Percentiles rank a stretch among this genome's conserved stretches.
These are phyloP conservation scores for Murina feae DNA, from an alignment of 2,113 vertebrate genomes.

Conservation along the genomic window DNA sequence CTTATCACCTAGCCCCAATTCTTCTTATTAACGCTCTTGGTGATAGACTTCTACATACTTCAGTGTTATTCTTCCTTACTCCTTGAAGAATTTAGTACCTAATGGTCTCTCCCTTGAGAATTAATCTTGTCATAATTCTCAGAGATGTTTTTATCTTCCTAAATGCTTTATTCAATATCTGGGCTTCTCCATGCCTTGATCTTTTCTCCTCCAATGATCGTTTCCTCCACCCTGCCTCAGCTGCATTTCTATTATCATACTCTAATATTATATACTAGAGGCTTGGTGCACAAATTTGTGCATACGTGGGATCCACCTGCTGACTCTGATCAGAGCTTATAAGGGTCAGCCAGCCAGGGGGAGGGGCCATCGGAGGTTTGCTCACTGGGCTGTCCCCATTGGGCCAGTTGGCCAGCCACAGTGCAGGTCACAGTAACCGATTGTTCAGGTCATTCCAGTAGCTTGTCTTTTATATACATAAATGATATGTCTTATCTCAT, in stretches of 20 bases:
- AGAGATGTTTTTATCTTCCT: background rate
- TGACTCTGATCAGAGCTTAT: no score
- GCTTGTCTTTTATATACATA: no score
- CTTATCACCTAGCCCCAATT: background rate
- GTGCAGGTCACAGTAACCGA: no score
- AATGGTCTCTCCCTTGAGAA: background rate
- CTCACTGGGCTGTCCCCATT: no score
- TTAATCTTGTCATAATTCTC: background rate
- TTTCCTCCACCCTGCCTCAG: background rate
- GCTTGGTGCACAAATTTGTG: no score
- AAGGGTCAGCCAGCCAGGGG: no score
- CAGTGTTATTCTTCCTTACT: background rate
- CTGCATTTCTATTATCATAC: background rate
- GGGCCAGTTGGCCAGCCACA: no score
- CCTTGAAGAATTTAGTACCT: background rate
- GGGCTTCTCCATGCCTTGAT: background rate
- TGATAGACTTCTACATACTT: background rate
- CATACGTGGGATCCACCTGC: no score
- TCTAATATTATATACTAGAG: background rate
- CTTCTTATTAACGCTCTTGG: background rate
- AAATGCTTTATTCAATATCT: background rate
- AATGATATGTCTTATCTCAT: background rate
- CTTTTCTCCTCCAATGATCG: background rate
- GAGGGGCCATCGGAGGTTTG: no score
- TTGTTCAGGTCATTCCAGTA: no score